Evolutionary conservation across 2,888 invertebrate species (phyloP), one percentile per base, ranked within the genome.

Genomic region (Kryphioiulus occultus): DNA sequence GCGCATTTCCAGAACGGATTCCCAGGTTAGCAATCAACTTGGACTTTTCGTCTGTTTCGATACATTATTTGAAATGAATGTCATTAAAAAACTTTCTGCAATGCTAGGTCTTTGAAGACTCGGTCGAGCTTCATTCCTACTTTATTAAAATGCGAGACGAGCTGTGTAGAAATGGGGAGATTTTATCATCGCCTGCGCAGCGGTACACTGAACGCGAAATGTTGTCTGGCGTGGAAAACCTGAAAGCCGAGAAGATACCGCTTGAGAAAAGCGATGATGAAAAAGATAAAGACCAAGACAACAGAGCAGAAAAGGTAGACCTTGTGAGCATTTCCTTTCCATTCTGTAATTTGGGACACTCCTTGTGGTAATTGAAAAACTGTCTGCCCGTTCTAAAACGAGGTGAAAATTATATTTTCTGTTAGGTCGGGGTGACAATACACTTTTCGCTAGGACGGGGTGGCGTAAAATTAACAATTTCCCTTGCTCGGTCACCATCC

Each of bases 71-170:
- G 35, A 35, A 35, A 35, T 35, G 35, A 35, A 35, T 35, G 10
- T 32, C 15, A 82, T n/a, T 30, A 35, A 35, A 35, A 35, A 35
- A 35, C 35, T 35, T 35, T 35, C 35, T 85, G 30, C 86, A 22
- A 10, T 83, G 22, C 3, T 88, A 92, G 91, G 95, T 97, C 85
- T 99, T 98, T 92, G 98, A 99, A 91, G 99, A 99, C 92, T 95
- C 98, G 0, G 95, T 98, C 44, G 98, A 98, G 91, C 93, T 99
- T 86, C 99, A 99, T 92, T 94, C 95, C 17, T 97, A 95, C 92
- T 99, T 97, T 92, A 96, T 99, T 83, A 94, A 91, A 88, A 92
- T 91, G 88, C 92, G 95, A 87, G 94, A 95, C 91, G 93, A 94
- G 89, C 92, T 96, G 0, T 99, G 98, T 91, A 95, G 95, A 89